Conservation (phyloP, 1,140 invertebrate species). For the Drosophila guanche region DNA sequence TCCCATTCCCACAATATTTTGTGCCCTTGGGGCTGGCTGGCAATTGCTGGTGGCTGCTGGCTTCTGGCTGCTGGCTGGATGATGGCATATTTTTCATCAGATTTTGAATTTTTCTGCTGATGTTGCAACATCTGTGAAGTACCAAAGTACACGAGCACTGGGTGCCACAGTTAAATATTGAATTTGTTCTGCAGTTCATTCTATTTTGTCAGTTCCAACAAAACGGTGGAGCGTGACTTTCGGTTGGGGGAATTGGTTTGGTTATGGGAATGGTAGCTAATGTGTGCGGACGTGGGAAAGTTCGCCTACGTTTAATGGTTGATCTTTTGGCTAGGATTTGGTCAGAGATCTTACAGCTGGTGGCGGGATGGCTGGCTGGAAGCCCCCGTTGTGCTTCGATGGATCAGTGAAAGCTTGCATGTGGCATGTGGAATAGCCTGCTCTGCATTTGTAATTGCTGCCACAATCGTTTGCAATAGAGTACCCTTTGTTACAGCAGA, state of each 20-base stretch:
- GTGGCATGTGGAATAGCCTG: slow-evolving; percentile 39
- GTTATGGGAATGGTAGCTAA: no score
- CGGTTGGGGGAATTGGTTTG: background rate
- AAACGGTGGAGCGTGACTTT: slow-evolving; percentile 11
- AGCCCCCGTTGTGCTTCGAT: background rate
- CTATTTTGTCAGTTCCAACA: no score
- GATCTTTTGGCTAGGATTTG: slow-evolving; percentile 14
- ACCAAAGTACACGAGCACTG: no score
- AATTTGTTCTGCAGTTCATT: no score
- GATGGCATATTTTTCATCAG: no score
- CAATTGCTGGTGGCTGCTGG: background rate
- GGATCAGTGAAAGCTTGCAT: slow-evolving; percentile 52
- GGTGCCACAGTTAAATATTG: no score
- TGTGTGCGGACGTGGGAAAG: slow-evolving; percentile 45
- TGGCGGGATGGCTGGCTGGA: background rate
- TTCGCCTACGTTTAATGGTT: slow-evolving; percentile 39
- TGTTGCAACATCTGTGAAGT: no score
- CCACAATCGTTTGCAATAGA: background rate
- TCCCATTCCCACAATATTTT: slow-evolving; percentile 29
- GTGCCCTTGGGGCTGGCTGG: slow-evolving; percentile 12
- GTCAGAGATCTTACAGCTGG: slow-evolving; percentile 31
- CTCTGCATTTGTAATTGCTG: slow-evolving; percentile 50
- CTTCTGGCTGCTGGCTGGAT: background rate
- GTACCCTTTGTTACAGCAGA: no score
- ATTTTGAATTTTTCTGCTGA: no score